A percentile compares a stretch with the other conserved stretches of the same genome.
Conservation (phyloP, 2,113 vertebrate genomes). For the Tringa solitaria region DNA sequence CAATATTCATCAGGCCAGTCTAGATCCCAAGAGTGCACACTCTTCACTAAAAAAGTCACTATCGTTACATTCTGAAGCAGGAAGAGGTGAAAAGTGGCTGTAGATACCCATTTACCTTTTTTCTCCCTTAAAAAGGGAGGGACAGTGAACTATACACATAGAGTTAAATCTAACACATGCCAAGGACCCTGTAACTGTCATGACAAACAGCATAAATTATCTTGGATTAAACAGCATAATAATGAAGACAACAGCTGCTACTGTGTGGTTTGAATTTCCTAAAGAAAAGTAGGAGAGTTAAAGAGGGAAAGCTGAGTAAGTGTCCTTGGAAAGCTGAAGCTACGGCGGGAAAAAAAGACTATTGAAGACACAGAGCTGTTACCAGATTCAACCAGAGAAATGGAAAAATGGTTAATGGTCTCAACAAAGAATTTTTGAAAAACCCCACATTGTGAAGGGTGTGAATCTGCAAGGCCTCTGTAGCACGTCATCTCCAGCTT, state of each 20-base stretch:
- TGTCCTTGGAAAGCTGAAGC: neutral
- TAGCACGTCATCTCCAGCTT: neutral
- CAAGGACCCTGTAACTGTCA: neutral
- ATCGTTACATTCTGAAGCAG: neutral
- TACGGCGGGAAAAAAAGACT: neutral
- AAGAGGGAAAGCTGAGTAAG: neutral
- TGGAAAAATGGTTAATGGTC: neutral
- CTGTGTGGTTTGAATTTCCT: neutral
- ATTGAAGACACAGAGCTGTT: neutral
- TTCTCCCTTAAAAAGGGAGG: neutral
- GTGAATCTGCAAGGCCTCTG: neutral
- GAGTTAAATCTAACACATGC: neutral
- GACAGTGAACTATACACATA: neutral
- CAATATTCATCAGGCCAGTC: neutral
- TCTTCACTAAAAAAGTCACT: neutral
- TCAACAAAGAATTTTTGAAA: neutral
- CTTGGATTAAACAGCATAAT: neutral
- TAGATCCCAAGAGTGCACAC: neutral
- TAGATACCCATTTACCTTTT: neutral
- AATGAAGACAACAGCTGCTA: neutral
- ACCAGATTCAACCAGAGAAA: neutral
- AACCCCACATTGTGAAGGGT: neutral
- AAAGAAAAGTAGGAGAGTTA: neutral
- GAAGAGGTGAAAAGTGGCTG: neutral
- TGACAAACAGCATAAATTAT: neutral